These are phyloP conservation scores for Lithophane ornitopus DNA, from an alignment of 2,888 invertebrate genomes.

Conservation along the genomic window DNA sequence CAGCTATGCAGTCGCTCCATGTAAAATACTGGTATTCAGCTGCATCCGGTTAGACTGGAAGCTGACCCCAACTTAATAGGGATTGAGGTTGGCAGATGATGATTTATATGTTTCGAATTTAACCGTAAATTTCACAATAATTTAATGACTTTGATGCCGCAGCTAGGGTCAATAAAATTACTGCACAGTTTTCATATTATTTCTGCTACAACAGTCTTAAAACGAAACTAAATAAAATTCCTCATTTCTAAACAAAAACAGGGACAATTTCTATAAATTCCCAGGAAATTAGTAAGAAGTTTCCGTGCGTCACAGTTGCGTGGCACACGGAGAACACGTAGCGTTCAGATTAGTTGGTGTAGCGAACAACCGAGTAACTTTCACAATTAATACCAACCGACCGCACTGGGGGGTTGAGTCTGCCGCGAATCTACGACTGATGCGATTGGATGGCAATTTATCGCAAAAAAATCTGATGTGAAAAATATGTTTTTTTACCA, in stretches of 20 bases:
- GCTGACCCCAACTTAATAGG: no score
- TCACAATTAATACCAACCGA: constrained; percentile 80
- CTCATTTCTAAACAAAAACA: constrained; percentile 6
- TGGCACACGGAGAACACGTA: constrained; percentile 68
- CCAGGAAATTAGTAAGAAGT: constrained; percentile 50
- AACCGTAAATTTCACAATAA: background rate
- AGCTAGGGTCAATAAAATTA: background rate
- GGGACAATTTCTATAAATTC: constrained; percentile 36
- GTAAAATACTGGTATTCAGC: no score
- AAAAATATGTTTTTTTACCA: no score
- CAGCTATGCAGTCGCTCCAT: no score
- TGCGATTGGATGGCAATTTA: constrained; percentile 46
- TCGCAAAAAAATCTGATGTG: constrained; percentile 5
- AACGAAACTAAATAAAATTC: background rate
- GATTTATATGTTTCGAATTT: background rate
- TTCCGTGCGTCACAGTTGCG: constrained; percentile 60
- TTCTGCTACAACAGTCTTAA: background rate
- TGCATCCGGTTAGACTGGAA: no score
- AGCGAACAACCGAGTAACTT: constrained; percentile 78
- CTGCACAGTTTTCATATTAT: background rate
- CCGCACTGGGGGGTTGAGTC: constrained; percentile 58
- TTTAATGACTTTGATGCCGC: no score
- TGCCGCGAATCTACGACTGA: constrained; percentile 48
- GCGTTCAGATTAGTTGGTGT: constrained; percentile 74
- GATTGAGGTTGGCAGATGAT: no score